Evolutionary conservation across 2,113 vertebrate species (phyloP), one percentile per base, ranked within the genome.

Genomic region (Ariopsis seemanni): DNA sequence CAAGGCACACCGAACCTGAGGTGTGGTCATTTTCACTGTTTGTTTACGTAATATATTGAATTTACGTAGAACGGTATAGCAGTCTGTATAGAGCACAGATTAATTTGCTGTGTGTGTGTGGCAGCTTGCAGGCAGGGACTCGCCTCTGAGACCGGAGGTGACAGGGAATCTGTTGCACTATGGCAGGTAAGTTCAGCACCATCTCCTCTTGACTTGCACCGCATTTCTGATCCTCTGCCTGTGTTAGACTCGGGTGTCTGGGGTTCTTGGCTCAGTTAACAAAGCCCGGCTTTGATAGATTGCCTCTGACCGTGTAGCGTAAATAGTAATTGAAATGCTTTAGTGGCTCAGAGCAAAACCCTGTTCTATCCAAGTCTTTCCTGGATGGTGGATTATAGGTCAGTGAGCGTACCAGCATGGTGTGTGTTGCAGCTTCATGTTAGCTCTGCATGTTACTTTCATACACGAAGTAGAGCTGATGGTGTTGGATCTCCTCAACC

Each of bases 121-220:
- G 1, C 90, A 99, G 98, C 92, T 99, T 92, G 97, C 98, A 0
- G 98, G 98, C 91, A 97, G 97, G 90, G 98, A 99, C 95, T 99
- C 98, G 88, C 97, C 98, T 55, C 92, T 99, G 67, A 96, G 97
- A 90, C 96, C 97, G 42, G 98, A 99, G 92, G 96, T 99, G 91
- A 95, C 98, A 52, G 98, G 97, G 90, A 99, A 98, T 92, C 96
- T 99, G 78, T 96, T 99, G 80, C 98, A 99, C 92, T 99, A 99
- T 25, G 98, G 98, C 91, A 98, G 98, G 98, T 98, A 94, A 93
- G 92, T 62, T 74, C 53, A 53, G 57, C 62, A 58, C 34, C 30
- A 22, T 78, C 85, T 86, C 55, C 62, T 85, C 8, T 30, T 74
- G 60, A 85, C 11, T 25, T 72, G 48, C 71, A 48, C 22, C 62